Conservation (phyloP, 1,140 invertebrate genomes). For the Pygmarrhopalites habei region DNA sequence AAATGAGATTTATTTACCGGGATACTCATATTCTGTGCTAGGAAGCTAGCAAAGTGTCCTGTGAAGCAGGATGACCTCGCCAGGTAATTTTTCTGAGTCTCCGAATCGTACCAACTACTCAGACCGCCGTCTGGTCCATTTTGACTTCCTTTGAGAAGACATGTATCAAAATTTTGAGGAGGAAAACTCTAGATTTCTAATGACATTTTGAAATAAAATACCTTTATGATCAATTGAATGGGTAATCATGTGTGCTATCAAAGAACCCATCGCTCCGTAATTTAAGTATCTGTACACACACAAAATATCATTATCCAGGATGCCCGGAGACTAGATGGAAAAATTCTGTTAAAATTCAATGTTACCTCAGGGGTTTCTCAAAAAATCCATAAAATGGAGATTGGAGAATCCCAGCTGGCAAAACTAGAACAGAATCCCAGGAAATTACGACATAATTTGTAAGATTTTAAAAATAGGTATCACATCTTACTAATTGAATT, state of each 20-base stretch:
- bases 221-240: constrained; percentile 4
- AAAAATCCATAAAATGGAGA: constrained; percentile 9
- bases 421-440: background rate
- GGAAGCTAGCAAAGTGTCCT: constrained; percentile 60
- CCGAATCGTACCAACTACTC: constrained; percentile 57
- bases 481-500: constrained; percentile 1
- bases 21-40: constrained; percentile 47
- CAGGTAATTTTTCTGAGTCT: constrained; percentile 52
- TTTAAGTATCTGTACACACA: constrained; percentile 7
- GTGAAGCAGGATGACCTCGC: constrained; percentile 59
- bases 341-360: no score
- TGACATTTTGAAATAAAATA: background rate
- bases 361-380: no score
- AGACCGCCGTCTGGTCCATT: constrained; percentile 50
- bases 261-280: background rate
- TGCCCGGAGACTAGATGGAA: no score
- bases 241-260: background rate
- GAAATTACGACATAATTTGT: background rate
- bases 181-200: no score
- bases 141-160: background rate
- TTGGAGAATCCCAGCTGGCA: constrained; percentile 6
- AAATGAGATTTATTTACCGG: no score
- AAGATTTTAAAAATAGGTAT: background rate
- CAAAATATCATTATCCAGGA: background rate
- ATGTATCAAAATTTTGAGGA: no score